Evolutionary conservation across 2,888 invertebrate species (phyloP).

Genomic region (Dusona sp.): DNA sequence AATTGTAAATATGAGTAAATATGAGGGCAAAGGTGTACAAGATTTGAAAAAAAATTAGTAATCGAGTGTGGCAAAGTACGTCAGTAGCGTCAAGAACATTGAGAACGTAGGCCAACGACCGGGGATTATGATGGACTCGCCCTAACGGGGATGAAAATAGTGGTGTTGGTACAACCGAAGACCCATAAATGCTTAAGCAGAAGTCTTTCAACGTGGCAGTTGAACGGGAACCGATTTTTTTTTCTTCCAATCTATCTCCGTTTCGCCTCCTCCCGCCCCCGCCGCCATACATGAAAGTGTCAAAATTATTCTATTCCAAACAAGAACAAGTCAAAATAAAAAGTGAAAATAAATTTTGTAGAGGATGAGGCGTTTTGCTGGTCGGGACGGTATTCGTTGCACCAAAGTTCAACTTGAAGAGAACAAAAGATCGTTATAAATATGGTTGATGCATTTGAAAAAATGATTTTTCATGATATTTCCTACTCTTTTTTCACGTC

Average conservation of each 20-base stretch:
- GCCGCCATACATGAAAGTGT: neutral
- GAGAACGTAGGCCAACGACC: slow-evolving; percentile 73
- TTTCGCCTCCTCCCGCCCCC: neutral
- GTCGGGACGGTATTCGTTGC: too few species aligned
- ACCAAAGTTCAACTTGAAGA: too few species aligned
- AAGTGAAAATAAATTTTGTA: neutral
- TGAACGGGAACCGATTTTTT: slow-evolving; percentile 74
- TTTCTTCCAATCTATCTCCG: slow-evolving; percentile 6
- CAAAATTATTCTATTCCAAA: neutral
- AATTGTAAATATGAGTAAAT: neutral
- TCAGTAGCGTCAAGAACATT: slow-evolving; percentile 35
- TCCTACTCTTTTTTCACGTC: neutral
- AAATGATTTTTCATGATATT: neutral
- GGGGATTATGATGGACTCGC: slow-evolving; percentile 51
- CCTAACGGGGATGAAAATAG: slow-evolving; percentile 56
- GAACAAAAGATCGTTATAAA: too few species aligned
- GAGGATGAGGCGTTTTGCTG: too few species aligned
- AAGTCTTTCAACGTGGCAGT: slow-evolving; percentile 82
- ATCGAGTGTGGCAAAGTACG: slow-evolving; percentile 10
- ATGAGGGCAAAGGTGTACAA: neutral
- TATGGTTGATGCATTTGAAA: too few species aligned
- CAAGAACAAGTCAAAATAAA: neutral
- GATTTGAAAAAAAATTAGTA: neutral
- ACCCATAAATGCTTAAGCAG: slow-evolving; percentile 80
- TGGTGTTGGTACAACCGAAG: slow-evolving; percentile 75